These are phyloP conservation scores for Rhopalosiphum nymphaeae DNA, from an alignment of 2,888 invertebrate species.

Conservation along the genomic window DNA sequence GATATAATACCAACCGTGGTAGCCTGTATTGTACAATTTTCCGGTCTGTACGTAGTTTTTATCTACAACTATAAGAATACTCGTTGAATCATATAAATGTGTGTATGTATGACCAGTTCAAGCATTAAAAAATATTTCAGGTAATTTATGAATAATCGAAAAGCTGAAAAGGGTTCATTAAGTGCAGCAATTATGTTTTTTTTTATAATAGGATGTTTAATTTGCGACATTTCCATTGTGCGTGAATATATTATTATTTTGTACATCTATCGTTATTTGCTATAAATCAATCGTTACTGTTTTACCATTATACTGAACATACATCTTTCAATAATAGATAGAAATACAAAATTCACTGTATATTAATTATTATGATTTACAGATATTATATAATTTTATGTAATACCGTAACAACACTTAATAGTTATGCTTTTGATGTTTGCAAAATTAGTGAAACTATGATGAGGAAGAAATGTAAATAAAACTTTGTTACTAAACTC, in stretches of 20 bases:
- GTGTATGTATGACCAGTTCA: not conserved
- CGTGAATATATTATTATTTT: not conserved
- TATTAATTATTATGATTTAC: not conserved
- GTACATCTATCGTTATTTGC: not conserved
- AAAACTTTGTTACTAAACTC: not conserved
- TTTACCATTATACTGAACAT: not conserved
- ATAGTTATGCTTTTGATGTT: not conserved
- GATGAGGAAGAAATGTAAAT: fast-evolving
- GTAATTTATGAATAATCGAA: not conserved
- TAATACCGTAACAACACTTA: not conserved
- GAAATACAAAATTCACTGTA: not conserved
- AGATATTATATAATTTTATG: not conserved
- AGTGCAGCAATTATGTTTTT: not conserved
- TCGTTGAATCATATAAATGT: not conserved
- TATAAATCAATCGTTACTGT: not conserved
- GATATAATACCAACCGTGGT: not conserved
- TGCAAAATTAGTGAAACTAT: not conserved
- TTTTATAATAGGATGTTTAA: not conserved
- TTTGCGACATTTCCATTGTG: not conserved
- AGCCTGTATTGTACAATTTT: not conserved
- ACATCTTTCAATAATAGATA: not conserved
- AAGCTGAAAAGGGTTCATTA: slow-evolving; percentile 3
- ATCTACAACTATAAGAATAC: not conserved
- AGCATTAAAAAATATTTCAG: not conserved
- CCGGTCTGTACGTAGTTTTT: not conserved